A percentile compares a stretch with the other conserved stretches of the same genome.
Conservation (phyloP, 2,888 invertebrate genomes). For the Eristalis arbustorum region DNA sequence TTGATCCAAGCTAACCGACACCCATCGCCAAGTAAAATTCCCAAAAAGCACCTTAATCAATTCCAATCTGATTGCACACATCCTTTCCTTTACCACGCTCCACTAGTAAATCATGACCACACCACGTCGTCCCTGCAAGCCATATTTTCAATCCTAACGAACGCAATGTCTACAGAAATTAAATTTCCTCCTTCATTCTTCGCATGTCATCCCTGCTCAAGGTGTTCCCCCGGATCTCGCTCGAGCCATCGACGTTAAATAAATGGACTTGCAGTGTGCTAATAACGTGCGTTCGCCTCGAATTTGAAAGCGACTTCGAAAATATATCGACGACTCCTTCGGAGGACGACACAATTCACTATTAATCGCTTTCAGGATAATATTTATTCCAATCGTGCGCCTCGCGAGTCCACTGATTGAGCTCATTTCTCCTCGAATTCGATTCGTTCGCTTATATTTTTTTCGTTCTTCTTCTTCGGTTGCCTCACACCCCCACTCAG, state of each 20-base stretch:
- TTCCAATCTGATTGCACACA: too few species aligned
- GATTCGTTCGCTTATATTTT: too few species aligned
- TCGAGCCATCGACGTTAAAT: not conserved
- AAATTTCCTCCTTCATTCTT: slow-evolving; percentile 11
- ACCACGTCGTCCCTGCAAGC: not conserved
- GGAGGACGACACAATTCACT: slow-evolving; percentile 46
- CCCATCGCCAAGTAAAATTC: too few species aligned
- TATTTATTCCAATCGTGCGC: slow-evolving; percentile 67
- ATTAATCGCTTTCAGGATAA: slow-evolving; percentile 66
- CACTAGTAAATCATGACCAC: too few species aligned
- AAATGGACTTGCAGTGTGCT: not conserved
- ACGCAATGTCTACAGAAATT: not conserved
- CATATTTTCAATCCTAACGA: not conserved
- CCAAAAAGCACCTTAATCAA: too few species aligned
- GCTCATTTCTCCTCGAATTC: slow-evolving; percentile 48
- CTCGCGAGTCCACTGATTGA: slow-evolving; percentile 56
- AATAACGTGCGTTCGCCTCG: slow-evolving; percentile 20
- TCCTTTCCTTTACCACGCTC: too few species aligned
- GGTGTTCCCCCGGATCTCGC: not conserved
- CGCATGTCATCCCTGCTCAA: not conserved
- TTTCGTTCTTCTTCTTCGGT: not conserved
- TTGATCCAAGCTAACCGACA: too few species aligned
- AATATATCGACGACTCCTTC: slow-evolving; percentile 19
- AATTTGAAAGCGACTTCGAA: slow-evolving; percentile 29
- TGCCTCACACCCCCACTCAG: not conserved